These are phyloP conservation scores for Yponomeuta malinellus DNA, from an alignment of 2,888 invertebrate species.

Conservation along the genomic window DNA sequence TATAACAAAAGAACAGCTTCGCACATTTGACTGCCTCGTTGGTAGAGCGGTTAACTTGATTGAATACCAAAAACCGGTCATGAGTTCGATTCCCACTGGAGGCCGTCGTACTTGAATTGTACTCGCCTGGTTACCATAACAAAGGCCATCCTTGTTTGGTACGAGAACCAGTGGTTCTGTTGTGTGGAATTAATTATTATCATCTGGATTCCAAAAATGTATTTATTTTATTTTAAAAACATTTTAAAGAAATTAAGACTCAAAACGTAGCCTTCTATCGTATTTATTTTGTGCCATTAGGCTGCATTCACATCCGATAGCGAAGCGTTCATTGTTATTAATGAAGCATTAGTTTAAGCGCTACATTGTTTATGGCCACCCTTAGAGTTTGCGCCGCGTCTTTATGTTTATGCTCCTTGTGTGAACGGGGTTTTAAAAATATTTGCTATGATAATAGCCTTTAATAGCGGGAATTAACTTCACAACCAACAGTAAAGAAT, in stretches of 20 bases:
- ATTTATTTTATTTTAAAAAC: no score
- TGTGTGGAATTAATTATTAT: no score
- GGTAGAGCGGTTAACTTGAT: neutral
- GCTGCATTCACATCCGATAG: conserved; percentile 14
- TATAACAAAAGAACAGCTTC: neutral
- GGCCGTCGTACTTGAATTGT: no score
- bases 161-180: no score
- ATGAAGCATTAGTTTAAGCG: conserved; percentile 22
- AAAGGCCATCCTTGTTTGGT: no score
- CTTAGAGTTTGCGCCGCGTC: neutral
- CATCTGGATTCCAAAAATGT: no score
- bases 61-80: neutral
- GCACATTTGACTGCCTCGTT: no score
- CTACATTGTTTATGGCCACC: conserved; percentile 15
- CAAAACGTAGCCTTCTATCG: neutral
- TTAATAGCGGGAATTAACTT: neutral
- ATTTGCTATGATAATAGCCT: neutral
- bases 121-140: no score
- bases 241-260: neutral
- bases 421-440: neutral
- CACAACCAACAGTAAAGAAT: neutral
- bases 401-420: neutral
- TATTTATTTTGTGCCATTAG: conserved; percentile 9
- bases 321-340: conserved; percentile 20
- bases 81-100: neutral